Evolutionary conservation across 2,797 vertebrate species (phyloP).

Genomic region (Danio aesculapii): DNA sequence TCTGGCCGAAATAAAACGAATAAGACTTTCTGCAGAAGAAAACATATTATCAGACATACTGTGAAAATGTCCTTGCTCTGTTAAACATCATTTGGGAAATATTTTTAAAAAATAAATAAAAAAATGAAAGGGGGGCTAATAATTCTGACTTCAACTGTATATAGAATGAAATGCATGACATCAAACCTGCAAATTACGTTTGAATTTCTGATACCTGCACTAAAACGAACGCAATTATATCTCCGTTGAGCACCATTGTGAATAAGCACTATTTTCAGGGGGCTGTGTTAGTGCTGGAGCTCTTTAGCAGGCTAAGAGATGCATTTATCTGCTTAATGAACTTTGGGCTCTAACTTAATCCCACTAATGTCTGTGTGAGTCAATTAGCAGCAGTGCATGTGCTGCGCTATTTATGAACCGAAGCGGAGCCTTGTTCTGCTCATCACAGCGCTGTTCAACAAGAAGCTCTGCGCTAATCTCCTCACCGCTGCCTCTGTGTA

Average conservation of each 20-base stretch:
- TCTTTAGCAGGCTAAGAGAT: slow-evolving; percentile 82
- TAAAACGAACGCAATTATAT: slow-evolving; percentile 45
- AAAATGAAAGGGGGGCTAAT: no score
- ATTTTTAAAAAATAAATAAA: no score
- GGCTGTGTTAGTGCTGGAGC: slow-evolving; percentile 73
- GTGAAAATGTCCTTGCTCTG: no score
- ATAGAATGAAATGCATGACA: slow-evolving; percentile 11
- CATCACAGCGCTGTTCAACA: slow-evolving; percentile 62
- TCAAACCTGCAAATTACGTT: slow-evolving; percentile 24
- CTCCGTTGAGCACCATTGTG: slow-evolving; percentile 58
- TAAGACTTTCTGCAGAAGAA: no score
- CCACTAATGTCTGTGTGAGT: slow-evolving; percentile 87
- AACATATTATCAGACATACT: no score
- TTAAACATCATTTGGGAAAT: no score
- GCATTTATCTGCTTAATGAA: slow-evolving; percentile 87
- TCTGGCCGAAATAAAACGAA: no score
- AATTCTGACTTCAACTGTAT: no score
- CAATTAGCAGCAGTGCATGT: slow-evolving; percentile 83
- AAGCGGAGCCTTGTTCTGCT: slow-evolving; percentile 66
- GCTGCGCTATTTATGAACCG: slow-evolving; percentile 80
- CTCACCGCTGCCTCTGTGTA: slow-evolving; percentile 13
- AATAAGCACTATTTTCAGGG: slow-evolving; percentile 69
- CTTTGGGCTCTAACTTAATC: slow-evolving; percentile 87
- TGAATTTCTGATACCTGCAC: slow-evolving; percentile 11
- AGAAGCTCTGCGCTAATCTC: slow-evolving; percentile 51